Conservation (phyloP, 2,797 vertebrate species). For the Sebastes hubbsi region DNA sequence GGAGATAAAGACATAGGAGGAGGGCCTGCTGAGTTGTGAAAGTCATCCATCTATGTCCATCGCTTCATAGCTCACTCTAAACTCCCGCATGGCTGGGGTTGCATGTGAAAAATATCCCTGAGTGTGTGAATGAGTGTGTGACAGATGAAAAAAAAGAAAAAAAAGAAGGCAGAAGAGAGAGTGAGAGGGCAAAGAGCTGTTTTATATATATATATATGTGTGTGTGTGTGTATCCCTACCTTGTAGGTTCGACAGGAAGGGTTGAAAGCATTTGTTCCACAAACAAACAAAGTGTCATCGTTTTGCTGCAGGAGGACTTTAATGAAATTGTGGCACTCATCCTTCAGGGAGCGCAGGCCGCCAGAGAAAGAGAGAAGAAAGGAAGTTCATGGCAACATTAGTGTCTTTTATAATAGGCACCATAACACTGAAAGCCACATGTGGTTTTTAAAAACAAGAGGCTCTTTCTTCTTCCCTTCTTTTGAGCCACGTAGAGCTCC, state of each 20-base stretch:
- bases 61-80: conserved; percentile 6
- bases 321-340: conserved; percentile 99
- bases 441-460: conserved; percentile 10
- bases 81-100: conserved; percentile 11
- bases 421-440: conserved; percentile 25
- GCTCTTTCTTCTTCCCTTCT: neutral
- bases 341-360: conserved; percentile 79
- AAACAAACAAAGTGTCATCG: conserved; percentile 94
- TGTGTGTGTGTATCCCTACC: conserved; percentile 71
- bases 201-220: neutral
- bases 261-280: conserved; percentile 98
- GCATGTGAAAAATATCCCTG: conserved; percentile 19
- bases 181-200: neutral
- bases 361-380: conserved; percentile 15
- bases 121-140: neutral
- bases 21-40: conserved; percentile 62
- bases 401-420: conserved; percentile 19
- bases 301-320: conserved; percentile 97
- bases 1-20: conserved; percentile 58
- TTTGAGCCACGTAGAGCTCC: conserved; percentile 26
- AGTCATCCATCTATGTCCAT: conserved; percentile 64
- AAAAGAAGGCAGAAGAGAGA: neutral
- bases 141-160: neutral
- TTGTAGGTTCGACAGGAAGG: conserved; percentile 96
- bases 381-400: conserved; percentile 35